Evolutionary conservation across 2,888 invertebrate species (phyloP), one percentile per base, ranked within the genome.

Genomic region (Zygothrica quintamaculata): DNA sequence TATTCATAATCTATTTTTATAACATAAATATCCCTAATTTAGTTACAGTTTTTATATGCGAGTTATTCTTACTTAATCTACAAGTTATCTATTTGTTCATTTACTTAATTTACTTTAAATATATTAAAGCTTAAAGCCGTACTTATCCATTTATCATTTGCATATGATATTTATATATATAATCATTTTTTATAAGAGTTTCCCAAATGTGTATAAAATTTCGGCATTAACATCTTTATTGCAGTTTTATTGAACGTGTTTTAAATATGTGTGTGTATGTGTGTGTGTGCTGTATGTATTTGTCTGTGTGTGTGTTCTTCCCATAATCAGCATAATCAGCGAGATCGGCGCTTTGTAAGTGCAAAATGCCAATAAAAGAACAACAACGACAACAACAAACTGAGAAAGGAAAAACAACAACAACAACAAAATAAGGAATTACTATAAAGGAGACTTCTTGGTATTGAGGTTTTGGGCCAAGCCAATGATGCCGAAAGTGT

Each of bases 341-440:
- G 65, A 76, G 84, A 87, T 87, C 86, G 86, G 88, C 87, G 87
- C 85, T 84, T 81, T 87, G 86, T 79, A 46, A 50, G 51, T 40
- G 73, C 73, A 86, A 70, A 75, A 82, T 87, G 80, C 58, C 73
- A 82, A 84, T 87, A 82, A 82, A 82, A 58, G 42, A 39, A 52
- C 74, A 56, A 44, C 16, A 34, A 48, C 47, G 42, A 47, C 22
- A 16, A 51, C 47, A 50, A 34, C n/a, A n/a, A n/a, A n/a, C n/a
- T n/a, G n/a, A n/a, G n/a, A n/a, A n/a, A n/a, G n/a, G n/a, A n/a
- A n/a, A n/a, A n/a, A n/a, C 12, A 39, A 51, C 5, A 26, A 62
- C 47, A 56, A 48, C 11, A 33, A 34, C 13, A 7, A 36, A 42
- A 5, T 18, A 12, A 36, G 25, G 9, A 33, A 16, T 13, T 13